phyloP scores from a whole-genome alignment of 2,888 invertebrate species.

The Miltochrista miniata region DNA sequence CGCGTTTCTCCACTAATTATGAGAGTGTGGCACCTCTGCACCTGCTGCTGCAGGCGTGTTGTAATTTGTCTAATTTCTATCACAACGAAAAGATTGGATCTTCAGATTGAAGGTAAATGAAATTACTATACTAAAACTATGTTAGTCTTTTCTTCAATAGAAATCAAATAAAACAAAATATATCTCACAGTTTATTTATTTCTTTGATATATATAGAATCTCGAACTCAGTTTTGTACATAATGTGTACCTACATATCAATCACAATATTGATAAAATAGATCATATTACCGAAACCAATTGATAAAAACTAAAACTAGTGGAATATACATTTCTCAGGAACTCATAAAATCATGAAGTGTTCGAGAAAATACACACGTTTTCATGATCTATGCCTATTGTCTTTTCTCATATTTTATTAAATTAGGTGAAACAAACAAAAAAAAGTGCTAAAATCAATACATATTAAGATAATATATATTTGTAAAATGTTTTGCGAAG shows the following conservation, averaged over 20 bases:
- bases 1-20: no score
- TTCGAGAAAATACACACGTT: conserved; percentile 25
- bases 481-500: conserved; percentile 18
- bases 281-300: conserved; percentile 41
- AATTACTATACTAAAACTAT: no score
- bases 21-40: no score
- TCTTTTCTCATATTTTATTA: conserved; percentile 28
- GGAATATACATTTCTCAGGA: conserved; percentile 39
- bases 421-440: conserved; percentile 20
- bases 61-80: no score
- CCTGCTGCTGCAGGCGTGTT: no score
- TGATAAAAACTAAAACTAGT: conserved; percentile 41
- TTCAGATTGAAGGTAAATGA: no score
- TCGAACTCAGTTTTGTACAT: conserved; percentile 50
- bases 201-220: conserved; percentile 61
- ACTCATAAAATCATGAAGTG: conserved; percentile 26
- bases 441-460: conserved; percentile 10
- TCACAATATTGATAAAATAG: conserved; percentile 19
- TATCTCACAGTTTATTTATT: conserved; percentile 47
- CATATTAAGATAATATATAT: no score
- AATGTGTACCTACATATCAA: conserved; percentile 14
- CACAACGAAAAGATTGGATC: no score
- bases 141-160: no score
- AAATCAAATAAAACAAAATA: conserved; percentile 24
- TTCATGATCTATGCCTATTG: conserved; percentile 15